Base-by-base conservation (phyloP, 2,113 vertebrate species). In the Podilymbus podiceps region DNA sequence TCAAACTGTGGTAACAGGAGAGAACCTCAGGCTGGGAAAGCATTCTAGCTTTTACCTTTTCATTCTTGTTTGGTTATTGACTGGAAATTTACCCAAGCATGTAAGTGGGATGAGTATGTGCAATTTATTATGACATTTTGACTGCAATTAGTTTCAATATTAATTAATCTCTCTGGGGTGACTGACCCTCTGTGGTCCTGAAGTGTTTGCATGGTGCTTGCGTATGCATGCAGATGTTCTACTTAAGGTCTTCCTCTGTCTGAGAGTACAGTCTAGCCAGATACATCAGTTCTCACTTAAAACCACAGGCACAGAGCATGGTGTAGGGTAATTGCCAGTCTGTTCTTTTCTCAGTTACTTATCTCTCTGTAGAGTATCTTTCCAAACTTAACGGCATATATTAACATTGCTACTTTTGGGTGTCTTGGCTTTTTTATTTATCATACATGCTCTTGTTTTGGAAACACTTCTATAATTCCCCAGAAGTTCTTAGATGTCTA, bases 41-140 rank as follows among this genome's bases (percentile, higher is more conserved):
- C 52, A 28, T 55, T 23, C 40, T n/a, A 15, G 62, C 42, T 80
- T 49, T 90, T 92, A 59, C 62, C 56, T 91, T 74, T 91, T n/a
- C n/a, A 8, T 46, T 90, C 56, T 78, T 63, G 44, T 81, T 93
- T 90, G 47, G 40, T 71, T 95, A 68, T 63, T 60, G 73, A 92
- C 47, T 91, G 69, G 80, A 63, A 89, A 87, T 35, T 47, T 84
- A 85, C 94, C 92, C 77, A 75, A 78, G 53, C 33, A 7, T 49
- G 2, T 59, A 59, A 91, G 27, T 81, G 24, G 35, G 62, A 85
- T 95, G 80, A 95, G 64, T 94, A 60, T 13, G 56, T 89, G 87
- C 76, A 85, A 84, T 82, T 97, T 87, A 94, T 94, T 92, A 40
- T 28, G 35, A 62, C 33, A 71, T 89, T 95, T 95, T 87, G 60